phyloP scores from a whole-genome alignment of 2,113 vertebrate species.

The Isichthys henryi region DNA sequence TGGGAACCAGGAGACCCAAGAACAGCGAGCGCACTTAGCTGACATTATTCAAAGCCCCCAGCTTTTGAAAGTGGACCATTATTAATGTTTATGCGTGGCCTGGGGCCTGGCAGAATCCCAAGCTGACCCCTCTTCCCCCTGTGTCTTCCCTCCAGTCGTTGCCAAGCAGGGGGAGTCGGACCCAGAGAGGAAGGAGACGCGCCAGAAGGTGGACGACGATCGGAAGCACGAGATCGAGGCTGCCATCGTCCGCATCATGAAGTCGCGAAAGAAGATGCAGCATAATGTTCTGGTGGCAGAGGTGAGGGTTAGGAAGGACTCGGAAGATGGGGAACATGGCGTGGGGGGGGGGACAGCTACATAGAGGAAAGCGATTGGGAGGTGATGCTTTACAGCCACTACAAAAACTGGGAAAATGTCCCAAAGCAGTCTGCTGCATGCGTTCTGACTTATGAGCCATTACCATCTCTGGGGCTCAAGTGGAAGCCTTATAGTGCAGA shows the following conservation, averaged over 20 bases:
- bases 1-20: not conserved
- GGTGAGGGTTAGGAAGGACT: conserved; percentile 50
- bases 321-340: not conserved
- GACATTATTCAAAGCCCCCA: not conserved
- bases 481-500: not conserved
- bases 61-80: not conserved
- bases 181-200: conserved; percentile 91
- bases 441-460: not conserved
- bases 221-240: conserved; percentile 97
- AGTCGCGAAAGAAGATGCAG: conserved; percentile 97
- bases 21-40: not conserved
- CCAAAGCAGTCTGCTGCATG: not conserved
- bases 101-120: not conserved
- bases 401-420: not conserved
- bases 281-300: conserved; percentile 95
- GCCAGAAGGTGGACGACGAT: conserved; percentile 95
- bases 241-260: conserved; percentile 97
- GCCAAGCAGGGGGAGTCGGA: conserved; percentile 96
- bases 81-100: not conserved
- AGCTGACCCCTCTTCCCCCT: not conserved
- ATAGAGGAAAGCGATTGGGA: not conserved
- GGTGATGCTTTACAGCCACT: not conserved
- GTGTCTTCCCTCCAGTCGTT: conserved; percentile 67
- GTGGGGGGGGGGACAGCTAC: not conserved
- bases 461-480: not conserved